Conservation (phyloP, 2,797 vertebrate genomes). For the Amblyraja radiata region DNA sequence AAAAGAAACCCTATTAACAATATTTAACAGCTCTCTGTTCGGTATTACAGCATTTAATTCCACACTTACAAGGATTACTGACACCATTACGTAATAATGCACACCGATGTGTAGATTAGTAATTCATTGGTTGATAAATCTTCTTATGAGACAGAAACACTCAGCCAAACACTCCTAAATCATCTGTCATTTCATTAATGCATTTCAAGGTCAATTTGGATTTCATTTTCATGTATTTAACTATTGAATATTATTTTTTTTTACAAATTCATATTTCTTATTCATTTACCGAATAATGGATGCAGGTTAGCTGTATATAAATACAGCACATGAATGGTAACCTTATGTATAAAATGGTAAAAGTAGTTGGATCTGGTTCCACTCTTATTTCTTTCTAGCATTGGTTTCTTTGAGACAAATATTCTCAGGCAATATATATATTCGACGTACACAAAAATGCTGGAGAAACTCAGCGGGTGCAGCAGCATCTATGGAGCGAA, state of each 20-base stretch:
- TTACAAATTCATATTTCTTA: neutral
- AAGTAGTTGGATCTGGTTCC: neutral
- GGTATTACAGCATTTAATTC: slow-evolving; percentile 19
- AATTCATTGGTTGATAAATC: slow-evolving; percentile 46
- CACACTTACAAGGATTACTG: neutral
- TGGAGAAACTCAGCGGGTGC: too few relatives aligned
- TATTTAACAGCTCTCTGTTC: slow-evolving; percentile 2
- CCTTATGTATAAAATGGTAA: neutral
- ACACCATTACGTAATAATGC: neutral
- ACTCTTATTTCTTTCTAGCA: neutral
- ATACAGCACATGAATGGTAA: neutral
- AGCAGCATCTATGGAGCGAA: too few relatives aligned
- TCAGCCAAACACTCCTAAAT: slow-evolving; percentile 47
- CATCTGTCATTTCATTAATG: slow-evolving; percentile 38
- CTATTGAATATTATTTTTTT: neutral
- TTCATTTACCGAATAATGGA: neutral
- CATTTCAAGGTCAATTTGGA: slow-evolving; percentile 40
- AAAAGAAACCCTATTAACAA: slow-evolving; percentile 1
- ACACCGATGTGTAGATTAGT: neutral
- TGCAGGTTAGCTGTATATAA: slow-evolving; percentile 12
- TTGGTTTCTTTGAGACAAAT: neutral
- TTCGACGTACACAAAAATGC: too few relatives aligned
- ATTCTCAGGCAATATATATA: neutral
- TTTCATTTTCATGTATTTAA: slow-evolving; percentile 21
- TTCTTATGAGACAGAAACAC: slow-evolving; percentile 46